Conservation (phyloP, 2,113 vertebrate species). For the Otolemur garnettii region DNA sequence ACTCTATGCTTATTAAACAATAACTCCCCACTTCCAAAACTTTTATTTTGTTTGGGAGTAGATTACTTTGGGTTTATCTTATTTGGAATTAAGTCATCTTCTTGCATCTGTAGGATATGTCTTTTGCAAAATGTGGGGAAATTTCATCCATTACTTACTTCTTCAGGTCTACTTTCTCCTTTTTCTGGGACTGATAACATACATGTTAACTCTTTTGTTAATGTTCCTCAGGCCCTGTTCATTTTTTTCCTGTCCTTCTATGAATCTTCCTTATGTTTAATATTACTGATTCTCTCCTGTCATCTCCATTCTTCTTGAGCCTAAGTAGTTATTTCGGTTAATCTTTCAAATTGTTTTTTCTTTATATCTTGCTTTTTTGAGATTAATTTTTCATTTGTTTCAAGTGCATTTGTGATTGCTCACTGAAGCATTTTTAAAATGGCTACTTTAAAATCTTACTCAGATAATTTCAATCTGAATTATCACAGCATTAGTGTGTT, state of each 20-base stretch:
- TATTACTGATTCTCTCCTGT: slow-evolving; percentile 16
- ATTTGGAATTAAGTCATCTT: slow-evolving; percentile 34
- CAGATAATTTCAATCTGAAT: slow-evolving; percentile 41
- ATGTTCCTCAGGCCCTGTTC: background rate
- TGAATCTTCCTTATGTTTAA: slow-evolving; percentile 5
- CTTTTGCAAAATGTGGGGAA: slow-evolving; percentile 37
- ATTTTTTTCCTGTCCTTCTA: background rate
- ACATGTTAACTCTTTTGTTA: slow-evolving; percentile 49
- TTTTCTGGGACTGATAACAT: slow-evolving; percentile 22
- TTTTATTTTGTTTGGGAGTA: slow-evolving; percentile 42
- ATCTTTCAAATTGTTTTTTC: slow-evolving; percentile 52
- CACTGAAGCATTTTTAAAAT: slow-evolving; percentile 20
- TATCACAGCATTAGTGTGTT: slow-evolving; percentile 17
- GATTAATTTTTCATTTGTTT: slow-evolving; percentile 58
- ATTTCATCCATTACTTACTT: slow-evolving; percentile 54
- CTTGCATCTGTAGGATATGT: slow-evolving; percentile 37
- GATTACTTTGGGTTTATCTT: slow-evolving; percentile 50
- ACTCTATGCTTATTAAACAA: slow-evolving; percentile 45
- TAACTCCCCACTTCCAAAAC: slow-evolving; percentile 7
- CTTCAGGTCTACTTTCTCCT: background rate
- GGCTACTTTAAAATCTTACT: slow-evolving; percentile 57
- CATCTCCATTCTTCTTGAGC: slow-evolving; percentile 3
- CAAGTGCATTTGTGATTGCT: slow-evolving; percentile 30
- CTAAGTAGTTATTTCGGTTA: slow-evolving; percentile 43
- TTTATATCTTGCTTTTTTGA: slow-evolving; percentile 50